Evolutionary conservation across 2,888 invertebrate species (phyloP).

Genomic region (Hirtodrosophila duncani): DNA sequence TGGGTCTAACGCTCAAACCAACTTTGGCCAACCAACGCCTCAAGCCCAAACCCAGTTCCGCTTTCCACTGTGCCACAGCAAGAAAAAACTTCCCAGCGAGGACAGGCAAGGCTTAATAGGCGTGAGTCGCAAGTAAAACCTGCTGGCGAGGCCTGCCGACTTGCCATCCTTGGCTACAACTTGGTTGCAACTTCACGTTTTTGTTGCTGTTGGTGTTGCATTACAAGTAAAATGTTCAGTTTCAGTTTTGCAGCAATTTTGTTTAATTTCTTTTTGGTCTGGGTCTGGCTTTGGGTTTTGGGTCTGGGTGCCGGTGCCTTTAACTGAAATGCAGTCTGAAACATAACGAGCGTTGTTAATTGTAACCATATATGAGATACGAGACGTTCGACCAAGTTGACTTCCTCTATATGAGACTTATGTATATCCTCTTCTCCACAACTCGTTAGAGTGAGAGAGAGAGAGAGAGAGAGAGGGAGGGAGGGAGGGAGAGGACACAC

Average conservation of each 20-base stretch:
- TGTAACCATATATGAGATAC: constrained; percentile 46
- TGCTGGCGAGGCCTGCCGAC: constrained; percentile 19
- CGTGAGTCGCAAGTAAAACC: constrained; percentile 46
- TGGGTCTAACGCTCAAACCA: constrained; percentile 30
- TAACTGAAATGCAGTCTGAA: constrained; percentile 55
- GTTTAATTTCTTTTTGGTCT: constrained; percentile 48
- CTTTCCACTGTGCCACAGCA: constrained; percentile 19
- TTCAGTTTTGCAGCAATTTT: constrained; percentile 60
- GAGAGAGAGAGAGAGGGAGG: constrained; percentile 5
- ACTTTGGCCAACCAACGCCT: constrained; percentile 32
- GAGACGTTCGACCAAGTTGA: constrained; percentile 35
- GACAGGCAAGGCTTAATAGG: constrained; percentile 41
- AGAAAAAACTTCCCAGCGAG: constrained; percentile 16
- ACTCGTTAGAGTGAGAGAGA: too few relatives aligned
- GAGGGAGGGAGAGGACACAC: too few relatives aligned
- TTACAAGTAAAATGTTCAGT: constrained; percentile 56
- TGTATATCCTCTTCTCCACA: too few relatives aligned
- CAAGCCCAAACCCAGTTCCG: too few relatives aligned
- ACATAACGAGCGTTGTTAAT: constrained; percentile 67
- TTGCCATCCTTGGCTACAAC: constrained; percentile 10
- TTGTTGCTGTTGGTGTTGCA: constrained; percentile 41
- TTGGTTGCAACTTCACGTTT: too few relatives aligned
- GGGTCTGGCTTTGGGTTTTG: neutral
- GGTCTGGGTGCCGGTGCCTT: constrained; percentile 31
- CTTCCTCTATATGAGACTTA: too few relatives aligned